These are phyloP conservation scores for Nymphalis io DNA, from an alignment of 1,140 invertebrate species.

Conservation along the genomic window DNA sequence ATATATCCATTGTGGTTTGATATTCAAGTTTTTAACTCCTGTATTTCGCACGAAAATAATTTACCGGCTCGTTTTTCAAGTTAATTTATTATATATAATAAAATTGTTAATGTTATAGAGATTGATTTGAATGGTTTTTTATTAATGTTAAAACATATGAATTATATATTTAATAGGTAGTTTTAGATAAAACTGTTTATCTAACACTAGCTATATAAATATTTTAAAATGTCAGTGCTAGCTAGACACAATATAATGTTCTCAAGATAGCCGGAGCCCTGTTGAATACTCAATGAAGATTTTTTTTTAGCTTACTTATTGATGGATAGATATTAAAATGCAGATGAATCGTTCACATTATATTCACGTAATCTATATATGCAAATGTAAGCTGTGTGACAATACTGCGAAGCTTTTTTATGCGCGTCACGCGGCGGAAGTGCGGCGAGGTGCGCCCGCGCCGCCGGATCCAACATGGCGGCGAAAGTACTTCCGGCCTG, in stretches of 20 bases:
- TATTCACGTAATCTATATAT: conserved; percentile 71
- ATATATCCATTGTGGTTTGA: conserved; percentile 58
- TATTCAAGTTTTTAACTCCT: conserved; percentile 40
- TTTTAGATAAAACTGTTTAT: conserved; percentile 12
- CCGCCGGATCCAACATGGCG: conserved; percentile 78
- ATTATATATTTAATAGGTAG: too few species aligned
- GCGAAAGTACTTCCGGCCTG: conserved; percentile 77
- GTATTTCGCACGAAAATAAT: conserved; percentile 21
- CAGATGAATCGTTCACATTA: conserved; percentile 58
- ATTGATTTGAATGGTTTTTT: conserved; percentile 23
- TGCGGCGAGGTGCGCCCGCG: conserved; percentile 69
- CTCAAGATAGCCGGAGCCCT: background rate
- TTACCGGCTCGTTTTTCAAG: background rate
- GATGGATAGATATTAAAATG: conserved; percentile 42
- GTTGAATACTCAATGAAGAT: conserved; percentile 25
- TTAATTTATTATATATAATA: conserved; percentile 14
- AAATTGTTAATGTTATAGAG: conserved; percentile 13
- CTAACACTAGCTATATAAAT: background rate
- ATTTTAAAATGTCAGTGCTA: conserved; percentile 1
- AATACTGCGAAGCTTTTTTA: conserved; percentile 73
- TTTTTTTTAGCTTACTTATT: conserved; percentile 19
- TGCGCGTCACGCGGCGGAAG: conserved; percentile 78
- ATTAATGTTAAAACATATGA: too few species aligned
- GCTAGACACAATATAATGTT: background rate
- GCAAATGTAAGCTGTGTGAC: conserved; percentile 72